Evolutionary conservation across 2,888 invertebrate species (phyloP).

Genomic region (Pyrrhia umbra): DNA sequence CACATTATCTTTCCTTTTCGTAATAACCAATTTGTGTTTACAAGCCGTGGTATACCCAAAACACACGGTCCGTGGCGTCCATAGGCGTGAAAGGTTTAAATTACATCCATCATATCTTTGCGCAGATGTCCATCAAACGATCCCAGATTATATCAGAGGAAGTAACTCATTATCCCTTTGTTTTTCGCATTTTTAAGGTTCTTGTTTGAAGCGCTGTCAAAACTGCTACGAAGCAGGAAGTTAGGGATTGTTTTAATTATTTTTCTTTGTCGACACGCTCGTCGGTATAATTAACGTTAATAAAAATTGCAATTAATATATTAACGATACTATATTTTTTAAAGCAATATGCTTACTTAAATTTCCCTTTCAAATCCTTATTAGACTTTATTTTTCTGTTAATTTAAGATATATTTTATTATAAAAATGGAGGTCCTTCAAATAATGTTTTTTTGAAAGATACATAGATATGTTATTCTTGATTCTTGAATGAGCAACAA

Average conservation of each 20-base stretch:
- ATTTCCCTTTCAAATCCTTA: no score
- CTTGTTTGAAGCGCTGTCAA: slow-evolving; percentile 37
- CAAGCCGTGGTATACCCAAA: slow-evolving; percentile 70
- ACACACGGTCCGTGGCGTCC: slow-evolving; percentile 67
- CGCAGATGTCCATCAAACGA: slow-evolving; percentile 57
- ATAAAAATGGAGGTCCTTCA: no score
- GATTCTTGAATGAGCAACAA: not conserved
- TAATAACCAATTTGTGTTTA: slow-evolving; percentile 76
- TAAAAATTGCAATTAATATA: not conserved
- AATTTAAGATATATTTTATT: no score
- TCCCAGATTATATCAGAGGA: slow-evolving; percentile 72
- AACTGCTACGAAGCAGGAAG: slow-evolving; percentile 18
- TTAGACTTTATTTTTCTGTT: no score
- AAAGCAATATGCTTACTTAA: no score
- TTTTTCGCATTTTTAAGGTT: slow-evolving; percentile 63
- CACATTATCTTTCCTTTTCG: slow-evolving; percentile 64
- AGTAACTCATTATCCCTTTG: slow-evolving; percentile 73
- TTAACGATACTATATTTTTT: not conserved
- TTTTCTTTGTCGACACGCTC: slow-evolving; percentile 5
- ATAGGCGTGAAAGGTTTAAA: slow-evolving; percentile 69
- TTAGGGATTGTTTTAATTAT: slow-evolving; percentile 17
- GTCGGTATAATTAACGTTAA: no score
- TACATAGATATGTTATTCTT: no score
- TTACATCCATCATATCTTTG: slow-evolving; percentile 69
- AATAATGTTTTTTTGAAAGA: no score